phyloP scores from a whole-genome alignment of 2,113 vertebrate genomes.

The Megaptera novaeangliae region DNA sequence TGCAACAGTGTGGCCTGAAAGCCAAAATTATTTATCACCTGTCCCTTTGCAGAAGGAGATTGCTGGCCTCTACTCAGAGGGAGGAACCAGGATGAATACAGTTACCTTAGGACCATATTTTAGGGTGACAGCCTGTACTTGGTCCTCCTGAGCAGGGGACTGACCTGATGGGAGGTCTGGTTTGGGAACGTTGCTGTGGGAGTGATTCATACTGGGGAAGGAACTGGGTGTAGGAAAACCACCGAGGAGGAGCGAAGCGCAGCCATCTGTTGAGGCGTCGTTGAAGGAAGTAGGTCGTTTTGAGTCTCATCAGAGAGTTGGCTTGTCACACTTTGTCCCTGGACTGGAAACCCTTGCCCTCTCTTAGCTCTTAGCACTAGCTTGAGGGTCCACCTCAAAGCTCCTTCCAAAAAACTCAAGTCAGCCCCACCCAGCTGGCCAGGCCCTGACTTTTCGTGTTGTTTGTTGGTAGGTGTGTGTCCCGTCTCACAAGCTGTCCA shows the following conservation, averaged over 20 bases:
- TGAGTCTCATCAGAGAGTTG: neutral
- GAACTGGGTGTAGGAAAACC: neutral
- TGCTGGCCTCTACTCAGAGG: neutral
- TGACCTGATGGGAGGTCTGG: neutral
- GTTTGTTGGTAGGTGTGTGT: neutral
- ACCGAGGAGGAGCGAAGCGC: neutral
- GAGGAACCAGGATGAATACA: neutral
- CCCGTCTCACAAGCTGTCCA: fast-evolving
- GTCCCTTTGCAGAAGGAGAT: neutral
- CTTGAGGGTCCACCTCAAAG: neutral
- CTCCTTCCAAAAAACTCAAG: neutral
- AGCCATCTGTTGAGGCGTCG: neutral
- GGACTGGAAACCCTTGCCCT: neutral
- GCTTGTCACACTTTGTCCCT: neutral
- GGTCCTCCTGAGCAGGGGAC: neutral
- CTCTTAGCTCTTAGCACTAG: neutral
- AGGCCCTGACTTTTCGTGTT: neutral
- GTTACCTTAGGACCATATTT: neutral
- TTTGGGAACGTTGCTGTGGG: neutral
- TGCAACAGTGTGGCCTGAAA: neutral
- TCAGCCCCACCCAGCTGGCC: neutral
- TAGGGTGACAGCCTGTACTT: neutral
- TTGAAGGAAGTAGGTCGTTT: neutral
- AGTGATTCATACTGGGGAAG: neutral
- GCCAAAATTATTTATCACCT: neutral